A percentile compares a stretch with the other conserved stretches of the same genome.
phyloP scores from a whole-genome alignment of 2,797 vertebrate genomes.

The Steatocranus sp. region DNA sequence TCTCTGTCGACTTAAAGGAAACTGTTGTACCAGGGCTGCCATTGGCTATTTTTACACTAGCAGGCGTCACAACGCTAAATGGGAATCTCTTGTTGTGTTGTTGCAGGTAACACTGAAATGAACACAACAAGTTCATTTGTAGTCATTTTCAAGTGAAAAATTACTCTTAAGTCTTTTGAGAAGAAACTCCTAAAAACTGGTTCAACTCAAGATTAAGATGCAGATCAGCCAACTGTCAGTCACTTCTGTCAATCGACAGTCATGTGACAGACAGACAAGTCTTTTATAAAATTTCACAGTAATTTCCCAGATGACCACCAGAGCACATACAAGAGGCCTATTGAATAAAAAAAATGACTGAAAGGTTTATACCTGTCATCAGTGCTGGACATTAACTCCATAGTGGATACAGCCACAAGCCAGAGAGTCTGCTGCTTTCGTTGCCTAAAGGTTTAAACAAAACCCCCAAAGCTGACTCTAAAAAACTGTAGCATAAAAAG shows the following conservation, averaged over 20 bases:
- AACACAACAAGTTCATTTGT: no score
- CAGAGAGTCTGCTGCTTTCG: not conserved
- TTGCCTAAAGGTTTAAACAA: not conserved
- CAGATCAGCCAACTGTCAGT: not conserved
- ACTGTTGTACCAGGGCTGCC: not conserved
- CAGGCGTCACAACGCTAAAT: not conserved
- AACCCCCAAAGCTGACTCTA: not conserved
- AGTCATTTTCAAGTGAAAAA: not conserved
- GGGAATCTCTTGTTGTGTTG: not conserved
- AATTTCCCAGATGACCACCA: not conserved
- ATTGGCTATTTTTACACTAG: not conserved
- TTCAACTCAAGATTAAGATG: not conserved
- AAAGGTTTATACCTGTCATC: not conserved
- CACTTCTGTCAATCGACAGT: not conserved
- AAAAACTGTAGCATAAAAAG: not conserved
- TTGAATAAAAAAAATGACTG: not conserved
- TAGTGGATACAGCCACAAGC: not conserved
- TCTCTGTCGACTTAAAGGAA: not conserved
- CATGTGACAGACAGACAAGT: not conserved
- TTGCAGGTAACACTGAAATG: not conserved
- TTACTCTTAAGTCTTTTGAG: not conserved
- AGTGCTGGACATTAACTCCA: not conserved
- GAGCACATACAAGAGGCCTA: not conserved
- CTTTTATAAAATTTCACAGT: not conserved
- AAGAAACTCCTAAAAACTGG: not conserved